Evolutionary conservation across 2,888 invertebrate species (phyloP).

Genomic region (Eretmocerus hayati): DNA sequence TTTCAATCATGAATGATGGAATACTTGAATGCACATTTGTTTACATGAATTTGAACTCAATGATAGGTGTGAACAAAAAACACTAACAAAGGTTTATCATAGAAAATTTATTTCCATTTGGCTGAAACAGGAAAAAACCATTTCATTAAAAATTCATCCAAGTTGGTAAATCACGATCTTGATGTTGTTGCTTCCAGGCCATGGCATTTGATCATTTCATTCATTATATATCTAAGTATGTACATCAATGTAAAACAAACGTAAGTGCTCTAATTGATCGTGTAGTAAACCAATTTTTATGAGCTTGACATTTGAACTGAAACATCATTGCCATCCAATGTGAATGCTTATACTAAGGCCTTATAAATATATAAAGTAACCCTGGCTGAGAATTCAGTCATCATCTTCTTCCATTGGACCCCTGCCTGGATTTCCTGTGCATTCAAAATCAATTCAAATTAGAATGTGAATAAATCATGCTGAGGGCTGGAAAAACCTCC

Average conservation of each 20-base stretch:
- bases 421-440: constrained; percentile 31
- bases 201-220: constrained; percentile 12
- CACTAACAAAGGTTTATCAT: no score
- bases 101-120: constrained; percentile 26
- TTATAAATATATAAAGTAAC: constrained; percentile 19
- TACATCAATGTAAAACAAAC: constrained; percentile 7
- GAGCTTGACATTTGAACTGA: constrained; percentile 30
- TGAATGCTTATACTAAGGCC: constrained; percentile 14
- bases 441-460: constrained; percentile 18
- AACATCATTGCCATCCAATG: constrained; percentile 1
- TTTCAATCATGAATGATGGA: no score
- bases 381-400: constrained; percentile 29
- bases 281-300: constrained; percentile 40
- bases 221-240: constrained; percentile 17
- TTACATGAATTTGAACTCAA: no score
- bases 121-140: constrained; percentile 32
- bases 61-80: no score
- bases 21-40: no score
- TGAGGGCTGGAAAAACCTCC: constrained; percentile 7
- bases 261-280: constrained; percentile 15
- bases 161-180: background rate
- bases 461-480: constrained; percentile 2
- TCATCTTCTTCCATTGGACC: constrained; percentile 44
- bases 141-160: constrained; percentile 22
- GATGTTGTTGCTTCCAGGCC: constrained; percentile 27